A percentile compares a stretch with the other conserved stretches of the same genome.
Conservation (phyloP, 2,113 vertebrate genomes). For the Gadus macrocephalus region DNA sequence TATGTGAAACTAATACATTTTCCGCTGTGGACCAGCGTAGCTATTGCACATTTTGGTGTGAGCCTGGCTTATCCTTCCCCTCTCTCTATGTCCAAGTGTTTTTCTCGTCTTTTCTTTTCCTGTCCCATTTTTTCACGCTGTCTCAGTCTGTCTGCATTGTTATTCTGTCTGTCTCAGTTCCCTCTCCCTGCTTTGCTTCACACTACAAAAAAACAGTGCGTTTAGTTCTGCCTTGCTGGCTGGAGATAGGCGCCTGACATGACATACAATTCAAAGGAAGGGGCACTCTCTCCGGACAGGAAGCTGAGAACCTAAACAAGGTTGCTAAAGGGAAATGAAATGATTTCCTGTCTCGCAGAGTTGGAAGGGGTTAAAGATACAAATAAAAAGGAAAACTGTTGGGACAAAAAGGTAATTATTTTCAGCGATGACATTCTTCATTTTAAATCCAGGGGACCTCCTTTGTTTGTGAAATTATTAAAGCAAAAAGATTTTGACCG, state of each 20-base stretch:
- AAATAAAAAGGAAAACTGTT: neutral
- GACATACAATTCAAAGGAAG: neutral
- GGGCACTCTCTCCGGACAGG: neutral
- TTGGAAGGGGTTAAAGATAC: neutral
- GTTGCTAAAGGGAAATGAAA: conserved; percentile 5
- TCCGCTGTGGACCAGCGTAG: too few relatives aligned
- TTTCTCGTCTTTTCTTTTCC: neutral
- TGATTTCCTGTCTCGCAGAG: conserved; percentile 2
- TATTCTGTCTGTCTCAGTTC: conserved; percentile 21
- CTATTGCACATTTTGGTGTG: too few relatives aligned
- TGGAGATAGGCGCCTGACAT: neutral
- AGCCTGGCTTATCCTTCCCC: conserved; percentile 21
- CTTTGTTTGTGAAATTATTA: too few relatives aligned
- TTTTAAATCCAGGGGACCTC: neutral
- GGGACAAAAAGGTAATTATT: neutral
- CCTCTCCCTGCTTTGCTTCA: conserved; percentile 1
- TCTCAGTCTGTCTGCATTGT: conserved; percentile 5
- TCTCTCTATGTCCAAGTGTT: conserved; percentile 8
- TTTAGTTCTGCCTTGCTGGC: conserved; percentile 1
- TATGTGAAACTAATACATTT: too few relatives aligned
- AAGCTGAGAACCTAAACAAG: neutral
- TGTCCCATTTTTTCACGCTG: conserved; percentile 6
- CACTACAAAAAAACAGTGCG: too few relatives aligned
- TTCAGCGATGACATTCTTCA: neutral
- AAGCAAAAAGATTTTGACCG: too few relatives aligned